Percentiles rank a stretch among this genome's conserved stretches.
These are phyloP conservation scores for Probosciger aterrimus DNA, from an alignment of 2,113 vertebrate species.

Conservation along the genomic window DNA sequence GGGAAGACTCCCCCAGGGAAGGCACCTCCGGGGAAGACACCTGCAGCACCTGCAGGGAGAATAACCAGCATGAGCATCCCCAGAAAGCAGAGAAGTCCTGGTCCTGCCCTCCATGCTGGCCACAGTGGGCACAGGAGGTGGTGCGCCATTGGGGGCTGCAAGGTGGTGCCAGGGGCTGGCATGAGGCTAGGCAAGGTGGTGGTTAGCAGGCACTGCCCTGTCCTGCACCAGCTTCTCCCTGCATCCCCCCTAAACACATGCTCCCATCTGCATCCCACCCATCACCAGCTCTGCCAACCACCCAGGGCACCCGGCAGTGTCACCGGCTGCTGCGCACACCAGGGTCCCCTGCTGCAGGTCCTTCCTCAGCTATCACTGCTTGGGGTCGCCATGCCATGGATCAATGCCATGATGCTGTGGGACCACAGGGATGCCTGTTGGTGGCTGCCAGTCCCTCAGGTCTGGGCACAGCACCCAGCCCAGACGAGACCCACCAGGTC, in stretches of 20 bases:
- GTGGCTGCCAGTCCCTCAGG: background rate
- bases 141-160: fast-evolving
- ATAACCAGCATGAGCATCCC: background rate
- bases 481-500: background rate
- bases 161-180: background rate
- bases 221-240: background rate
- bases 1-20: constrained; percentile 51
- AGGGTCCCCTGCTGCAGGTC: background rate
- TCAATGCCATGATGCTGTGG: background rate
- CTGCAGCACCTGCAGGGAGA: background rate
- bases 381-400: background rate
- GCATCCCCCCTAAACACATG: background rate
- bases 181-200: background rate
- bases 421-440: background rate
- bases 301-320: background rate
- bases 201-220: background rate
- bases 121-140: fast-evolving
- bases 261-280: background rate
- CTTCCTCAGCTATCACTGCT: background rate
- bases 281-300: background rate
- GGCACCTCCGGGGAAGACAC: constrained; percentile 25
- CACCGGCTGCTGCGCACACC: fast-evolving
- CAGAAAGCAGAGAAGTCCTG: background rate
- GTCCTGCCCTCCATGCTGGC: background rate
- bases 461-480: background rate